Base-by-base conservation (phyloP, 2,888 invertebrate species). In the Bellardia pandia region DNA sequence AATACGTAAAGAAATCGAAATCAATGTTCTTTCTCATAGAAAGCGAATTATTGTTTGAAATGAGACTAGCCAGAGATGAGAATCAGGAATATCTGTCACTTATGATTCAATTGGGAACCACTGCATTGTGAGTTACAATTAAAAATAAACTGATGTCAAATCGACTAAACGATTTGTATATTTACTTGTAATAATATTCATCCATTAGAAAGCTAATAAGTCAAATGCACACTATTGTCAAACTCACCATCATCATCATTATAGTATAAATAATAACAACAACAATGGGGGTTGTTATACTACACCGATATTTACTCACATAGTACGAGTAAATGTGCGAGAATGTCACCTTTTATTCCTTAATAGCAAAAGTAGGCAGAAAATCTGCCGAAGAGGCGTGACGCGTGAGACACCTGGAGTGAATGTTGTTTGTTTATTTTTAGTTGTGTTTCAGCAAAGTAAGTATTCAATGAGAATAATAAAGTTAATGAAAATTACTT, bases 351-450 rank as follows among this genome's bases (percentile, higher is more conserved):
- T 72, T 85, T 83, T 66, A 56, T 66, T 64, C 66, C 62, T 51
- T 77, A 58, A 74, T 68, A 68, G 45, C 68, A 82, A 87, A 81
- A 81, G 81, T 75, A 85, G 87, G 87, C 87, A 87, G 87, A 85
- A 85, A 87, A 87, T 87, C 87, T 82, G 85, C 82, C 85, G 87
- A 88, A 90, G 90, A 90, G 93, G 92, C 92, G 92, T 92, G 92
- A 92, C 92, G 90, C 92, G 90, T 91, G 91, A 91, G 91, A 92
- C 92, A 92, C 92, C 92, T 92, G 92, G 92, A 92, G 91, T 91
- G 92, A 92, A 91, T 92, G 91, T 90, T 90, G 90, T 89, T 89
- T 37, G 37, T 37, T 37, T 76, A 76, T 76, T 68, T 76, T 68
- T 77, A 68, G 75, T 69, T 78, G 45, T 77, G 53, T 64, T 68